phyloP scores from a whole-genome alignment of 2,113 vertebrate species.

The Lamprotornis superbus region DNA sequence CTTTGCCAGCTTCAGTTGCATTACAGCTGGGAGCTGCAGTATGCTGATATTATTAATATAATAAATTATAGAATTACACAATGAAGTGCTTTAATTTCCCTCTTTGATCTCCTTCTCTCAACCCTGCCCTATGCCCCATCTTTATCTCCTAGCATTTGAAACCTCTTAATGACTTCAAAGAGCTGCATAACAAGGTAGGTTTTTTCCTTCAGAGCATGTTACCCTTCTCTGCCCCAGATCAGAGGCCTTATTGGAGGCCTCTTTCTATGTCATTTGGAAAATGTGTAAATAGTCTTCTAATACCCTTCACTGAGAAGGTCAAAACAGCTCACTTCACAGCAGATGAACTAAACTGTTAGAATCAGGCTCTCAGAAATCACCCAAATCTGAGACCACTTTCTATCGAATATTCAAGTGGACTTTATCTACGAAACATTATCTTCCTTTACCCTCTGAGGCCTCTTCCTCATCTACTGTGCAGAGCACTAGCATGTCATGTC shows the following conservation, averaged over 20 bases:
- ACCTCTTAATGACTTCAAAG: not conserved
- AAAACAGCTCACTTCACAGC: not conserved
- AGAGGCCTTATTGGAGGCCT: not conserved
- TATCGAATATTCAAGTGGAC: not conserved
- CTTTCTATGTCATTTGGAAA: not conserved
- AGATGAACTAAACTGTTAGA: not conserved
- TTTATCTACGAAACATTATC: accelerated
- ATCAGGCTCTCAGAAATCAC: not conserved
- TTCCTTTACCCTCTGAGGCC: not conserved
- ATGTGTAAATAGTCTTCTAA: not conserved
- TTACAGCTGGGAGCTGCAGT: not conserved
- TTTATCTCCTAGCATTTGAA: not conserved
- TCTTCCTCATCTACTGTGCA: not conserved
- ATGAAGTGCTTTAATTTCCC: not conserved
- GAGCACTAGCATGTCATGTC: not conserved
- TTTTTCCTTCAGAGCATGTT: not conserved
- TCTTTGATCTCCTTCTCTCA: not conserved
- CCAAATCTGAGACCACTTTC: not conserved
- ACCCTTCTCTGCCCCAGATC: not conserved
- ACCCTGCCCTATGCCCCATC: not conserved
- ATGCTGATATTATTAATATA: not conserved
- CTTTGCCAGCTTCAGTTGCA: not conserved
- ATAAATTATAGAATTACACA: not conserved
- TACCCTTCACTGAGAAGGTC: not conserved
- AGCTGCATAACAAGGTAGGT: not conserved